A percentile compares a stretch with the other conserved stretches of the same genome.
Evolutionary conservation across 2,888 invertebrate genomes (phyloP).

Genomic region (Andrena minutula): DNA sequence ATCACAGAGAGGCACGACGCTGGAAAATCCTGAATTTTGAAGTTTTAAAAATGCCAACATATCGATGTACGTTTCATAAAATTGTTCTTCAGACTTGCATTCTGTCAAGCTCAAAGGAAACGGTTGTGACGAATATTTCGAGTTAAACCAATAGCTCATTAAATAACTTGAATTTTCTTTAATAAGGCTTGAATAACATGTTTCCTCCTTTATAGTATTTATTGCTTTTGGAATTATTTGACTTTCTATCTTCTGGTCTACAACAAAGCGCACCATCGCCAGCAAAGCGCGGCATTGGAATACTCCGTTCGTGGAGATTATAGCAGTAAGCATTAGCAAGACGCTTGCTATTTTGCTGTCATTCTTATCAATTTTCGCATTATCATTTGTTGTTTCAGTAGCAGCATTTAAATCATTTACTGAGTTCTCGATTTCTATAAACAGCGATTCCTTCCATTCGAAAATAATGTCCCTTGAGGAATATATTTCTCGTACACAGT

Average conservation of each 20-base stretch:
- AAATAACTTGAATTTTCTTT: slow-evolving; percentile 86
- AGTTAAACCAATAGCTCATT: slow-evolving; percentile 86
- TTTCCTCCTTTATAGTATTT: slow-evolving; percentile 80
- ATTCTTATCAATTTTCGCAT: slow-evolving; percentile 86
- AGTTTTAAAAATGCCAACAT: slow-evolving; percentile 84
- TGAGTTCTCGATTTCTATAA: slow-evolving; percentile 79
- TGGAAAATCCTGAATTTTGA: slow-evolving; percentile 77
- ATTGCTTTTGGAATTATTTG: slow-evolving; percentile 85
- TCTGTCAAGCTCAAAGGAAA: slow-evolving; percentile 85
- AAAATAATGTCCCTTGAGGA: slow-evolving; percentile 66
- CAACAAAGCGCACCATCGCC: slow-evolving; percentile 86
- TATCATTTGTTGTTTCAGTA: slow-evolving; percentile 83
- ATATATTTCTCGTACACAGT: slow-evolving; percentile 82
- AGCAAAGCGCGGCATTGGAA: slow-evolving; percentile 86
- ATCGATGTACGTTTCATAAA: slow-evolving; percentile 83
- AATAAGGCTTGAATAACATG: slow-evolving; percentile 77
- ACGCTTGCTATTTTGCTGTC: slow-evolving; percentile 87
- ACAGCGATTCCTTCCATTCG: slow-evolving; percentile 77
- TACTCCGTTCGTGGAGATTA: slow-evolving; percentile 86
- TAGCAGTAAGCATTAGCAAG: slow-evolving; percentile 86
- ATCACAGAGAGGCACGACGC: slow-evolving; percentile 77
- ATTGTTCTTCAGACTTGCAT: slow-evolving; percentile 81
- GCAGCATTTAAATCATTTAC: slow-evolving; percentile 82
- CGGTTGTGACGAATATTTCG: slow-evolving; percentile 82
- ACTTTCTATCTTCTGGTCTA: slow-evolving; percentile 85